Base-by-base conservation (phyloP, 2,888 invertebrate genomes). In the Stenoptilia bipunctidactyla region DNA sequence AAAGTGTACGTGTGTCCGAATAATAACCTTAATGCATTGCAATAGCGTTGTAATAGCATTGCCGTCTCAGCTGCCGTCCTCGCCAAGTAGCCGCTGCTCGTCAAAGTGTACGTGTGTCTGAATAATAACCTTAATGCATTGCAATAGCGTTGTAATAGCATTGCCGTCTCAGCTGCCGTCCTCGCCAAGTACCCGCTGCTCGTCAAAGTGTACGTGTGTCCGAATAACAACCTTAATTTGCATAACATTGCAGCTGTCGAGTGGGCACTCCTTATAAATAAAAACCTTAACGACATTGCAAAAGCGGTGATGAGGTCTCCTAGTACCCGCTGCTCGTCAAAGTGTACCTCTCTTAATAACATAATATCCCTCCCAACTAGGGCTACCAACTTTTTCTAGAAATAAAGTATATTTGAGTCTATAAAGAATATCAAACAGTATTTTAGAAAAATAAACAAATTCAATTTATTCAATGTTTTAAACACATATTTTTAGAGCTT, bases 331-430 rank as follows among this genome's bases (percentile, higher is more conserved):
- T 93, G 1, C 89, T n/a, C n/a, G n/a, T n/a, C n/a, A n/a, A n/a
- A n/a, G n/a, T n/a, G n/a, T n/a, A n/a, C n/a, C 92, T 87, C n/a
- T n/a, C n/a, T n/a, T n/a, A n/a, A n/a, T n/a, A n/a, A n/a, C n/a
- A n/a, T n/a, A n/a, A n/a, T n/a, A n/a, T n/a, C 98, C 98, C 0
- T 96, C 97, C 0, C 92, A 93, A 0, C 75, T 97, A 88, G 91
- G 52, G n/a, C n/a, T 97, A 97, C 75, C 97, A 98, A 0, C 85
- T 98, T 39, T 89, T 98, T 1, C 86, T 98, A n/a, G n/a, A n/a
- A n/a, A n/a, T 20, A 92, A 95, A 77, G 94, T 97, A 87, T 98
- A 80, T 87, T 92, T 87, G n/a, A n/a, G n/a, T n/a, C n/a, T n/a
- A n/a, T n/a, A n/a, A n/a, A n/a, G n/a, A n/a, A n/a, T n/a, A n/a